Percentiles rank a stretch among this genome's conserved stretches.
Conservation (phyloP, 2,113 vertebrate genomes). For the Motacilla alba region DNA sequence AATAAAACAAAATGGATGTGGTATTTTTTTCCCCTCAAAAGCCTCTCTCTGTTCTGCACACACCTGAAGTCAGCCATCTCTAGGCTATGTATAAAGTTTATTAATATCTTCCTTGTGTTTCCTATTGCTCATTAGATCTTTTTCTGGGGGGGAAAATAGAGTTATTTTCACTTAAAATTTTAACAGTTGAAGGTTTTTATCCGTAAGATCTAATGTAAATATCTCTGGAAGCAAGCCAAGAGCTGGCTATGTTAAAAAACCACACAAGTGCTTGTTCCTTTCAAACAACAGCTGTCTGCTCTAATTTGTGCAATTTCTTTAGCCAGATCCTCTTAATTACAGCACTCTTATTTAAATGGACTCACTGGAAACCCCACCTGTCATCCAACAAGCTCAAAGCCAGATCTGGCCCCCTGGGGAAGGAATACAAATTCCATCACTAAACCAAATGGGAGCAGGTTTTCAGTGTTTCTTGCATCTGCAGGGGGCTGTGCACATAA, state of each 20-base stretch:
- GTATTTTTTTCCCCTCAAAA: not conserved
- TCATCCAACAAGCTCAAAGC: not conserved
- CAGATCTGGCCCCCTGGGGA: not conserved
- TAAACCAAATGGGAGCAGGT: not conserved
- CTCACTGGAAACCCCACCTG: not conserved
- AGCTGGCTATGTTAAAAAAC: not conserved
- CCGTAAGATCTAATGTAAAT: not conserved
- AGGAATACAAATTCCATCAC: not conserved
- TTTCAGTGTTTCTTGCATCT: not conserved
- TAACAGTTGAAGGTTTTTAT: not conserved
- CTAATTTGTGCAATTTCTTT: slow-evolving; percentile 36
- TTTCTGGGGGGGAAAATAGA: accelerated
- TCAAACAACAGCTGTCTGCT: slow-evolving; percentile 17
- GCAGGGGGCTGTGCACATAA: not conserved
- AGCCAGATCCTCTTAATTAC: slow-evolving; percentile 37
- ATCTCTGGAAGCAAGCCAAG: slow-evolving; percentile 2
- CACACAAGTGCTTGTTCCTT: not conserved
- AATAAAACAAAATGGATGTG: not conserved
- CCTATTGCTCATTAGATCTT: not conserved
- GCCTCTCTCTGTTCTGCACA: not conserved
- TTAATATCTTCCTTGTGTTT: not conserved
- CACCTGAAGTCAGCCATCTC: not conserved
- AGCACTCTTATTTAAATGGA: slow-evolving; percentile 22
- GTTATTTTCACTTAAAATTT: not conserved
- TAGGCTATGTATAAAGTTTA: not conserved